These are phyloP conservation scores for Ceratosolen fusciceps DNA, from an alignment of 1,140 invertebrate species.

Conservation along the genomic window DNA sequence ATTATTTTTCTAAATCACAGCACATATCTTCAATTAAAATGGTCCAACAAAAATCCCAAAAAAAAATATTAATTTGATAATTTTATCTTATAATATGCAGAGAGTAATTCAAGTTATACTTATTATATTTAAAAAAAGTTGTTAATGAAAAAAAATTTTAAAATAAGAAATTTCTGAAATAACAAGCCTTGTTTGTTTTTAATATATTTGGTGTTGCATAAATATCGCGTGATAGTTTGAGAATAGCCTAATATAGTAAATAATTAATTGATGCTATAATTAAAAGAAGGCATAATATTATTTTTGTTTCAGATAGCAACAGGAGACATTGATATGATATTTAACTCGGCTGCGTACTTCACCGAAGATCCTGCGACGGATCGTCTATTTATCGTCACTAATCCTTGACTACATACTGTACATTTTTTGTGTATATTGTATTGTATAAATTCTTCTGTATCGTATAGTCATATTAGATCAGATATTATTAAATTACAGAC, in stretches of 20 bases:
- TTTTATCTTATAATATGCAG: no score
- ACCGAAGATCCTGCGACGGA: conserved; percentile 68
- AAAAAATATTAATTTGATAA: no score
- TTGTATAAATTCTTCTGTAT: conserved; percentile 61
- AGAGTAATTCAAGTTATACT: no score
- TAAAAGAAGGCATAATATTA: not conserved
- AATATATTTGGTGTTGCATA: no score
- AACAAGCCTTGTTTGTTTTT: no score
- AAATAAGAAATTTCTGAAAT: no score
- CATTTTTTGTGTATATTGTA: conserved; percentile 68
- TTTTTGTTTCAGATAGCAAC: conserved; percentile 18
- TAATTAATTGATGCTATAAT: not conserved
- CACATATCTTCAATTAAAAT: no score
- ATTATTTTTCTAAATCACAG: no score
- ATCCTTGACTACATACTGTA: conserved; percentile 69
- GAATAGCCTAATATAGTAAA: not conserved
- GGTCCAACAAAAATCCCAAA: no score
- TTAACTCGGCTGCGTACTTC: conserved; percentile 69
- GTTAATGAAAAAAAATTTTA: no score
- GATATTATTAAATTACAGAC: conserved; percentile 53
- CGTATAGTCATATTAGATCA: conserved; percentile 50
- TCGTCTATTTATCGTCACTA: conserved; percentile 68
- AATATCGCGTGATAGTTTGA: no score
- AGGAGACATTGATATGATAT: conserved; percentile 61
- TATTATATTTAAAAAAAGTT: no score